A percentile compares a stretch with the other conserved stretches of the same genome.
Evolutionary conservation across 2,888 invertebrate species (phyloP).

Genomic region (Hemicrepidius hirtus): DNA sequence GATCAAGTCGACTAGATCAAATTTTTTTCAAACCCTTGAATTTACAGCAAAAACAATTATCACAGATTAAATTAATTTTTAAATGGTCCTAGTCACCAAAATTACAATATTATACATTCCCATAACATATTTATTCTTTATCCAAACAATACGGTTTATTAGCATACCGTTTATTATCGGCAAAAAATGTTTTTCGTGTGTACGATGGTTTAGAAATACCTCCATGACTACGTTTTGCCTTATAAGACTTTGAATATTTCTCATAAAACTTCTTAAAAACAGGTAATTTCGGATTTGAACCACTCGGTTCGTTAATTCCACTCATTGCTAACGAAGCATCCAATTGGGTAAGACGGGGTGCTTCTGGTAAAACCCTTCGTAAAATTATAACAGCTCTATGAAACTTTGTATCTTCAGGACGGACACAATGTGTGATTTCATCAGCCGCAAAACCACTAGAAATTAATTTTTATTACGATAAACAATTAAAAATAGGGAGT

Average conservation of each 20-base stretch:
- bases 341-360: constrained; percentile 60
- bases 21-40: no score
- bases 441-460: constrained; percentile 75
- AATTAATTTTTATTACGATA: constrained; percentile 42
- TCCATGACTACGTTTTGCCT: constrained; percentile 40
- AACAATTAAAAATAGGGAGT: no score
- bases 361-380: constrained; percentile 65
- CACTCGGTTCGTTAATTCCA: neutral
- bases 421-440: constrained; percentile 74
- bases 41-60: no score
- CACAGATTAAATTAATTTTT: no score
- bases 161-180: constrained; percentile 50
- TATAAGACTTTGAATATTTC: constrained; percentile 51
- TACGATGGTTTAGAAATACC: constrained; percentile 37
- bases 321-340: neutral
- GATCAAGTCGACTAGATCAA: no score
- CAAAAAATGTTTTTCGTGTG: constrained; percentile 48
- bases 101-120: neutral
- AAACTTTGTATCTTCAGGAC: constrained; percentile 73
- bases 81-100: no score
- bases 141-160: constrained; percentile 37
- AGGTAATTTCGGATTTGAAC: constrained; percentile 12
- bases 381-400: constrained; percentile 74
- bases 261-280: constrained; percentile 52
- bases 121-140: constrained; percentile 13